Evolutionary conservation across 1,140 invertebrate species (phyloP), one percentile per base, ranked within the genome.

Genomic region (Augochlora pura): DNA sequence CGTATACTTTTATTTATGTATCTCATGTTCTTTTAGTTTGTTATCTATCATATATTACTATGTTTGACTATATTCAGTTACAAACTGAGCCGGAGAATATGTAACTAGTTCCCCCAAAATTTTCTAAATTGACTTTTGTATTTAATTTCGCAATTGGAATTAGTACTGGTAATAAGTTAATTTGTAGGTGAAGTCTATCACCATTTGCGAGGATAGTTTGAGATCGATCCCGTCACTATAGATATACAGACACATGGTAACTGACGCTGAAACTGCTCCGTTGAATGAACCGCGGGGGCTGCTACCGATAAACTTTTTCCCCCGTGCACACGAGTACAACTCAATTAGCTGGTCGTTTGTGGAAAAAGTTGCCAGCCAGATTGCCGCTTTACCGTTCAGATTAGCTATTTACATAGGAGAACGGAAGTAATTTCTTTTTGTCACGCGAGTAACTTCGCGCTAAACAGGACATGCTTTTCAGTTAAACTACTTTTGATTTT

Each of bases 281-380:
- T 78, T 54, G 76, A 60, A 77, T 77, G 60, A 64, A 46, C 46
- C 76, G 32, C 68, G 69, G 46, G 76, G 54, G 39, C 76, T 57
- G 68, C 60, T 23, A 46, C 68, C 69, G 60, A 78, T 78, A 72
- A 78, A 77, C 39, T 70, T 78, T 70, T 72, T 65, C 68, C 46
- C 68, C 42, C 14, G 68, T 18, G 60, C 54, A 25, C 23, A 46
- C 63, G 46, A 69, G 68, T 72, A 72, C 76, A 78, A 78, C 76
- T 78, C 76, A 78, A 78, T 78, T 78, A 78, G 69, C 59, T 39
- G 42, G 79, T 46, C 23, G 73, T 67, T 76, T 69, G 42, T 54
- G 18, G 73, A 38, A 81, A 52, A 81, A 80, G 75, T 79, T 77
- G 49, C 62, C 39, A 79, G 57, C 76, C 75, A 81, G 80, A 80